phyloP scores from a whole-genome alignment of 1,140 invertebrate genomes.

The Drosophila obscura region DNA sequence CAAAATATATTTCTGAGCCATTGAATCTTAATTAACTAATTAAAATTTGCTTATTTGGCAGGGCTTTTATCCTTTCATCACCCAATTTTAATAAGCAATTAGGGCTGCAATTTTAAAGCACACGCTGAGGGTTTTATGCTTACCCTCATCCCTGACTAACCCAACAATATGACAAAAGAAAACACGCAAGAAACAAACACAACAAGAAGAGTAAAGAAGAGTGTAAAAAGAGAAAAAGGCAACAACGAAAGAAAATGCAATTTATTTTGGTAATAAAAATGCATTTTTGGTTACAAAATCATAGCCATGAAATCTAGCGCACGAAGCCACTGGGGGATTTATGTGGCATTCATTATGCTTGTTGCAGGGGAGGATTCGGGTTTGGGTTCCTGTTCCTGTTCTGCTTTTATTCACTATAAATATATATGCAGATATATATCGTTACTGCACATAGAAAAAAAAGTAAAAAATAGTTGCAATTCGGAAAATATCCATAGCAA shows the following conservation, averaged over 20 bases:
- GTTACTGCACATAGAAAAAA: slow-evolving; percentile 6
- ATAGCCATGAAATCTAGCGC: slow-evolving; percentile 66
- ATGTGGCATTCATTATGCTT: slow-evolving; percentile 73
- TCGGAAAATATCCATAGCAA: too few species aligned
- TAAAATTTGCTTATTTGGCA: slow-evolving; percentile 28
- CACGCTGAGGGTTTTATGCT: slow-evolving; percentile 9
- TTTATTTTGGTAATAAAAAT: slow-evolving; percentile 75
- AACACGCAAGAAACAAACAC: slow-evolving; percentile 23
- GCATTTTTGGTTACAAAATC: slow-evolving; percentile 79
- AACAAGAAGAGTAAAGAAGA: not conserved
- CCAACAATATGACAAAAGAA: slow-evolving; percentile 49
- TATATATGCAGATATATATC: slow-evolving; percentile 37
- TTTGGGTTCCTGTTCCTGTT: not conserved
- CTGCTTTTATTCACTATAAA: slow-evolving; percentile 9
- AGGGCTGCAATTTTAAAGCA: slow-evolving; percentile 14
- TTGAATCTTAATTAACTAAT: slow-evolving; percentile 64
- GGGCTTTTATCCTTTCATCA: not conserved
- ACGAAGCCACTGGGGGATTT: slow-evolving; percentile 52
- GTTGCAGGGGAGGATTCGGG: not conserved
- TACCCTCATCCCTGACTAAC: slow-evolving; percentile 16
- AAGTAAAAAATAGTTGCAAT: too few species aligned
- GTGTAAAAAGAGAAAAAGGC: slow-evolving; percentile 7
- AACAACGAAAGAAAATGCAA: slow-evolving; percentile 62
- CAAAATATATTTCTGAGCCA: slow-evolving; percentile 30
- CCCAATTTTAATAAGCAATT: not conserved